Percentiles rank a stretch among this genome's conserved stretches.
phyloP scores from a whole-genome alignment of 2,797 vertebrate genomes.

The Caiman crocodilus region DNA sequence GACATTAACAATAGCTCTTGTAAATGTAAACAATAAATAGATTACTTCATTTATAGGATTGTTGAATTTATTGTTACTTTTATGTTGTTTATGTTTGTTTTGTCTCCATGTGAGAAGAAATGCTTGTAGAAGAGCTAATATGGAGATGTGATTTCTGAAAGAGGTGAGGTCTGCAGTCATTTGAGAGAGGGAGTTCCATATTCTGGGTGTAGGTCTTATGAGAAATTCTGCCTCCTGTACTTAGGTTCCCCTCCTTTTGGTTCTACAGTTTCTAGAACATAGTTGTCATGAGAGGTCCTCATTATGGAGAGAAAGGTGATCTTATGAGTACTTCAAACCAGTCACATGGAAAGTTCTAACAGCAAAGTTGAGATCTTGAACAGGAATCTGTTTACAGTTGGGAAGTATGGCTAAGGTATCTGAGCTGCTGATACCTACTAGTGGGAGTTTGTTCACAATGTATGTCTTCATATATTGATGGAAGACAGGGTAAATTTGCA shows the following conservation, averaged over 20 bases:
- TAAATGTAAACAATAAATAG: too few relatives aligned
- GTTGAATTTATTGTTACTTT: too few relatives aligned
- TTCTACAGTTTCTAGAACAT: not conserved
- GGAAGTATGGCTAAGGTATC: accelerated
- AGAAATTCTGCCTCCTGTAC: not conserved
- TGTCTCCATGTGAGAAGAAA: accelerated
- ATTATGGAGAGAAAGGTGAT: not conserved
- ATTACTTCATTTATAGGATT: too few relatives aligned
- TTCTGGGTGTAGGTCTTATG: not conserved
- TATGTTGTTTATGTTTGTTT: too few relatives aligned
- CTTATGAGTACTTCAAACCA: not conserved
- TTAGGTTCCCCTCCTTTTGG: not conserved
- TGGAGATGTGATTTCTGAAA: not conserved
- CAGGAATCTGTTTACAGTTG: not conserved
- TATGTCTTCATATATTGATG: not conserved
- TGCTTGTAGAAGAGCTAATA: not conserved
- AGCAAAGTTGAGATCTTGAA: not conserved
- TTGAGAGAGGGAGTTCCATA: accelerated
- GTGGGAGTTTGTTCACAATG: not conserved
- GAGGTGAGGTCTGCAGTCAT: not conserved
- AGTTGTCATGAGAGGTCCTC: not conserved
- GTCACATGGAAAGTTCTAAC: not conserved
- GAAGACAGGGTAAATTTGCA: too few relatives aligned
- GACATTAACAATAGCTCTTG: too few relatives aligned
- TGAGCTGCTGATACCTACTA: not conserved